Evolutionary conservation across 2,888 invertebrate genomes (phyloP).

Genomic region (Metellina segmentata): DNA sequence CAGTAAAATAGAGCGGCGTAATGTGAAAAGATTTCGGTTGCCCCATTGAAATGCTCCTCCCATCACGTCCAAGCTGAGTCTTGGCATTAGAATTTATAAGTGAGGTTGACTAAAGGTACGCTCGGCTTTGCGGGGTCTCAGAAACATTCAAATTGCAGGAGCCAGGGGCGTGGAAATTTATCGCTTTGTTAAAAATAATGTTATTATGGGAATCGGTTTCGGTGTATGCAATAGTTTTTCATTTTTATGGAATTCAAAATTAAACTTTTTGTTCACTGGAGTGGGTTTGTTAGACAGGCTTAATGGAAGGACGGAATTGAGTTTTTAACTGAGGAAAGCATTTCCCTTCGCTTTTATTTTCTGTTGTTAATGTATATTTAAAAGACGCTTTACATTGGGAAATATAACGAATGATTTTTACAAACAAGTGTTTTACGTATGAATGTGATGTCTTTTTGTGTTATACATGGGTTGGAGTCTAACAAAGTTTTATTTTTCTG

Average conservation of each 20-base stretch:
- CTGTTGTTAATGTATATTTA: not conserved
- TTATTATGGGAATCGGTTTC: constrained; percentile 65
- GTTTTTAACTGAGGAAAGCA: not conserved
- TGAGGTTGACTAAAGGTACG: constrained; percentile 35
- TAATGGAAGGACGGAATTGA: not conserved
- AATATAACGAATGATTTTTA: not conserved
- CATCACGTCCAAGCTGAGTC: constrained; percentile 33
- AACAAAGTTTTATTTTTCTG: no score
- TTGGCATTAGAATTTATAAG: constrained; percentile 72
- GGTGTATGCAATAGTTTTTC: constrained; percentile 50
- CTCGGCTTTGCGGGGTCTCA: constrained; percentile 2
- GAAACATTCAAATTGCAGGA: constrained; percentile 49
- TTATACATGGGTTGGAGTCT: no score
- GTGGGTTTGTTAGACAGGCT: not conserved
- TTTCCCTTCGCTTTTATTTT: not conserved
- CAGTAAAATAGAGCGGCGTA: constrained; percentile 72
- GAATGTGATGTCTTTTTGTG: no score
- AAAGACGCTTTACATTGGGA: not conserved
- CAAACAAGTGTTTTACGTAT: not conserved
- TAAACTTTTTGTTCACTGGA: constrained; percentile 23
- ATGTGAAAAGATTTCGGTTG: constrained; percentile 71
- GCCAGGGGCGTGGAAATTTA: constrained; percentile 52
- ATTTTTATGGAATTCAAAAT: constrained; percentile 65
- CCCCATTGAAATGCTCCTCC: constrained; percentile 61
- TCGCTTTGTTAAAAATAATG: constrained; percentile 70